phyloP scores from a whole-genome alignment of 2,113 vertebrate genomes.

The Calidris pugnax region DNA sequence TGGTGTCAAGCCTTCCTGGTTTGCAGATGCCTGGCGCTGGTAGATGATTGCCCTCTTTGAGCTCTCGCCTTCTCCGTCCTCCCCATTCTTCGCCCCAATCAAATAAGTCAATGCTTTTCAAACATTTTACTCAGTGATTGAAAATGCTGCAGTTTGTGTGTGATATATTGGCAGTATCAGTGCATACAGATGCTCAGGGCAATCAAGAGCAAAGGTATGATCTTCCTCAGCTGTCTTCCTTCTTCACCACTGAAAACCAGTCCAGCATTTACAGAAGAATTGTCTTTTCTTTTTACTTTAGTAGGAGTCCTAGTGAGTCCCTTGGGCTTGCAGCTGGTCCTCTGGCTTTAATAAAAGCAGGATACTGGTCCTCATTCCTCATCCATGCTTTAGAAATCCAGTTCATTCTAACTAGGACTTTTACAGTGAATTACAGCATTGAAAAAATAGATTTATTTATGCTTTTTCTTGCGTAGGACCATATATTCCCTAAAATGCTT shows the following conservation, averaged over 20 bases:
- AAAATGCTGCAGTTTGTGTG: not conserved
- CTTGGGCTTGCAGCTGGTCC: not conserved
- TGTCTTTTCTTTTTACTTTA: not conserved
- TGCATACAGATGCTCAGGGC: not conserved
- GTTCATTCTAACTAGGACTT: not conserved
- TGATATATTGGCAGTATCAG: not conserved
- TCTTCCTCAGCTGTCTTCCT: not conserved
- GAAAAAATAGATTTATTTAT: not conserved
- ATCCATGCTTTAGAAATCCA: not conserved
- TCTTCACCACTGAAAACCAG: not conserved
- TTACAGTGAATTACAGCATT: not conserved
- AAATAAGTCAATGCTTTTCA: not conserved
- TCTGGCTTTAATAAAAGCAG: not conserved
- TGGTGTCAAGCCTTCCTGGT: not conserved
- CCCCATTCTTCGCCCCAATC: not conserved
- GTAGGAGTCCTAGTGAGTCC: not conserved
- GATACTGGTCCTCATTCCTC: not conserved
- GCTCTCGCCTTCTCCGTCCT: not conserved
- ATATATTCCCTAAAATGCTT: not conserved
- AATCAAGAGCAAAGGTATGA: not conserved
- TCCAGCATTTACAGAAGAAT: not conserved
- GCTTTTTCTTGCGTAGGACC: not conserved
- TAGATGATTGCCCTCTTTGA: not conserved
- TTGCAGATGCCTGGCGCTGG: not conserved
- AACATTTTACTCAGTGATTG: not conserved